Evolutionary conservation across 2,113 vertebrate species (phyloP), one percentile per base, ranked within the genome.

Genomic region (Tragelaphus strepsiceros): DNA sequence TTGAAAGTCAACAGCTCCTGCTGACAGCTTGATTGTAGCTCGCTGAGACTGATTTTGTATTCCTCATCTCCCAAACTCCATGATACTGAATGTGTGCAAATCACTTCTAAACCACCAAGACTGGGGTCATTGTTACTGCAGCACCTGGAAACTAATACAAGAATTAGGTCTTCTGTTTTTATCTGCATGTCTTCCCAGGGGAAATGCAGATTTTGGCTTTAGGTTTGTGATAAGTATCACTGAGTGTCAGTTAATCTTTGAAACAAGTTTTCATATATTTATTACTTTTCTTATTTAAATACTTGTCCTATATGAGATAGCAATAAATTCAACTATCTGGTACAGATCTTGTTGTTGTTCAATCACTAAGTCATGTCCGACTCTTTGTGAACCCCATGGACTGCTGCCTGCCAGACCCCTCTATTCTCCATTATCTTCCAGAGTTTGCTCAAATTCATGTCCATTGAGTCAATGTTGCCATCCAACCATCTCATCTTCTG

Each of bases 181-280:
- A 71, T 13, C 28, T 49, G 17, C 32, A 15, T 43, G 26, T 3
- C 30, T 17, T 26, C 49, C 26, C 6, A 54, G 59, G 53, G 12
- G 49, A 54, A 59, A 7, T 35, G 5, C 7, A 71, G 26, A 54
- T 74, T 71, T 7, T 61, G 12, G 15, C 39, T 74, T 94, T 83
- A 56, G 3, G 7, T 46, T 74, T 83, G 24, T 24, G 35, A 49
- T 46, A 82, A 17, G 7, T 39, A 83, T 54, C 11, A 26, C 4
- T 77, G 77, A 83, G 5, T 56, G 94, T 77, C n/a, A 83, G 13
- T 62, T 28, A 96, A 71, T 43, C 28, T 87, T 81, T 82, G 21
- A 64, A 81, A 13, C 15, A 81, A n/a, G 16, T 5, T 53, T 86
- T 3, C 19, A 43, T 77, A 4, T 46, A 16, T 35, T 61, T 82